These are phyloP conservation scores for Cochlearius cochlearius DNA, from an alignment of 2,113 vertebrate species.

Conservation along the genomic window DNA sequence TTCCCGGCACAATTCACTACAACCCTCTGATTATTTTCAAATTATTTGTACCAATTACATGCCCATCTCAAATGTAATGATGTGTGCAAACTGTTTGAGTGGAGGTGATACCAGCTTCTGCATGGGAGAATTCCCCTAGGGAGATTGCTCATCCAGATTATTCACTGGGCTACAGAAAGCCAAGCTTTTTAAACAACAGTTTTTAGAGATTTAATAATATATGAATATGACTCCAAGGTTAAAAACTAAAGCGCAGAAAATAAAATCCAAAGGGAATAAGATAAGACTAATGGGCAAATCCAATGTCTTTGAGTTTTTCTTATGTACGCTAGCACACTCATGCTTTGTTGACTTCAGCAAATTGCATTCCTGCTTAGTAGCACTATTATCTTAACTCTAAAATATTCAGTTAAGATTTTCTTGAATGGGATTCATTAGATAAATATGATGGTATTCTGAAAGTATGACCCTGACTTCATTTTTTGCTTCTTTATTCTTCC, in stretches of 20 bases:
- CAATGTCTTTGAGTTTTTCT: neutral
- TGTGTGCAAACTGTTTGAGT: neutral
- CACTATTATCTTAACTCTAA: neutral
- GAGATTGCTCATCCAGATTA: neutral
- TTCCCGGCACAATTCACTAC: neutral
- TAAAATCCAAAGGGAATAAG: neutral
- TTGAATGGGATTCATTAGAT: neutral
- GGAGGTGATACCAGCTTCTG: neutral
- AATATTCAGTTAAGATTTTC: conserved; percentile 13
- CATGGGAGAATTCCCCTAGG: neutral
- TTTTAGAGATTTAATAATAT: neutral
- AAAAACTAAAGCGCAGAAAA: neutral
- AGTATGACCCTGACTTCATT: neutral
- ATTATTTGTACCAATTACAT: neutral
- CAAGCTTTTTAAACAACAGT: neutral
- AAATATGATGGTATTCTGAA: neutral
- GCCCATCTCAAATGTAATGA: neutral
- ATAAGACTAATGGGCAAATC: neutral
- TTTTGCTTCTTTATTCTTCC: neutral
- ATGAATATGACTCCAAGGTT: neutral
- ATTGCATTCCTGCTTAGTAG: neutral
- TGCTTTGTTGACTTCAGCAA: neutral
- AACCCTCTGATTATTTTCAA: neutral
- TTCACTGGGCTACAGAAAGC: neutral
- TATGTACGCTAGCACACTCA: neutral